Evolutionary conservation across 2,113 vertebrate genomes (phyloP), one percentile per base, ranked within the genome.

Genomic region (Pangasianodon gigas): DNA sequence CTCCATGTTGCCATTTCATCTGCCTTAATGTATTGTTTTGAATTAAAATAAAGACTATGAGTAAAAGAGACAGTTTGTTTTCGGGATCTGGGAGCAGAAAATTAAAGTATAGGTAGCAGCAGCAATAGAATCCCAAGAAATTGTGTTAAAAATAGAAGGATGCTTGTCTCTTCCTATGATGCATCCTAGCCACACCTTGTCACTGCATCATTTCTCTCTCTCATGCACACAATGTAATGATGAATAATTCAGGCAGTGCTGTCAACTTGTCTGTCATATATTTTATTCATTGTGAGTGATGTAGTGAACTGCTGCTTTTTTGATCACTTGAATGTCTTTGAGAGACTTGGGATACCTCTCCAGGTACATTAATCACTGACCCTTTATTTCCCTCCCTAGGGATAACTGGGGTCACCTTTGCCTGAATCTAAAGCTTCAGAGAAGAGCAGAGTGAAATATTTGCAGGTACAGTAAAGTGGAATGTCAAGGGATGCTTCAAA

Each of bases 241-340:
- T 96, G 93, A 95, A 96, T 96, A 95, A 95, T 96, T 94, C 93
- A 96, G 56, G 54, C 84, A n/a, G 92, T 90, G 94, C 91, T 94
- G 90, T 93, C 91, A 89, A 93, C 89, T 92, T 88, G 79, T 69
- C 77, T 93, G 37, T 9, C 6, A 24, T 46, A 96, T 96, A 94
- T 96, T 96, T 95, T 95, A 96, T 96, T 96, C 94, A 96, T 92
- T 41, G 80, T 89, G 18, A 81, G 79, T 90, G 80, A 77, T 88
- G 37, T 92, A 44, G 83, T n/a, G 85, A 32, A 48, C 67, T 77
- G 85, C 75, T 86, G 86, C 29, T 71, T 32, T 88, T 88, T 60
- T 56, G 86, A 56, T 71, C 52, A 60, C 84, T 90, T 92, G 89
- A 86, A 52, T 74, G 84, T 82, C 65, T 54, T 29, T 14, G 32